Base-by-base conservation (phyloP, 2,888 invertebrate genomes). In the Unio pictorum region DNA sequence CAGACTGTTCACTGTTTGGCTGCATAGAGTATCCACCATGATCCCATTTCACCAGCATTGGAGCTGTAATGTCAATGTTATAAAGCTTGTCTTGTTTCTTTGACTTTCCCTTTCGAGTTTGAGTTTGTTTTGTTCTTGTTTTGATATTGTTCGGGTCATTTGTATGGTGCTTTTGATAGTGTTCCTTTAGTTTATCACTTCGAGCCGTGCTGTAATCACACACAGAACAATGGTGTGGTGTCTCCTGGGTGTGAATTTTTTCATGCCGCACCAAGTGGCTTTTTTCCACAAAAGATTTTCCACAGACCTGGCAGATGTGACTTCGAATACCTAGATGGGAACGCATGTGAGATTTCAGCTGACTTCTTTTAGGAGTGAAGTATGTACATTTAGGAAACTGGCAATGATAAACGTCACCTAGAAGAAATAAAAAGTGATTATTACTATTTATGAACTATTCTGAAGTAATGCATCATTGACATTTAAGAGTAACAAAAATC, bases 181-280 rank as follows among this genome's bases (percentile, higher is more conserved):
- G 92, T 72, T 91, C 93, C 83, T 93, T 93, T 45, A 94, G 86
- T 86, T 94, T 94, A 88, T 94, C 94, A 28, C 93, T 88, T 65
- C 94, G 89, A 1, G 93, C 92, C 72, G 93, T 93, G 3, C 92
- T 92, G 85, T 94, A 94, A 75, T 93, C 93, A 87, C 94, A 94
- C 74, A 92, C 91, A 20, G 91, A 91, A 85, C 93, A 93, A 68
- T 93, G 93, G 87, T 93, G 93, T 1, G 93, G 93, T 80, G 93
- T 93, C 72, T 93, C 93, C 76, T 92, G 91, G 61, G 92, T 88
- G 88, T 94, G 94, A 66, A 93, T 93, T 60, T 93, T 89, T 85
- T 93, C 93, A 85, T 94, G 94, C 2, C 94, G 90, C 18, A 93
- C 91, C 70, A 94, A 88, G 88, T 94, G 94, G 56, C 93, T 93